Base-by-base conservation (phyloP, 2,113 vertebrate species). In the Tachysurus vachellii region DNA sequence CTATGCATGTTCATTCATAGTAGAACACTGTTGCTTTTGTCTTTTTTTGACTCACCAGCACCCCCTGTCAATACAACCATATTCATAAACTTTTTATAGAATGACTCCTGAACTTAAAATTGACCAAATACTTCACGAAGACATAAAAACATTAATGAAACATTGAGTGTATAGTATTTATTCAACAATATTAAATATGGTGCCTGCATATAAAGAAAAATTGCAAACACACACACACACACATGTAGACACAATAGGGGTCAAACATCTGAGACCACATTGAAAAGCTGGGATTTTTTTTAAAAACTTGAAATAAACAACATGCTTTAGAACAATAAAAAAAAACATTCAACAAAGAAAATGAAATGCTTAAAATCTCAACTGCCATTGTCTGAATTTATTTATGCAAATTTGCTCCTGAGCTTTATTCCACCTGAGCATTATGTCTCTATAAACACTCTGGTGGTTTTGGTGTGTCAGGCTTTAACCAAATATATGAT, bases 61-160 rank as follows among this genome's bases (percentile, higher is more conserved):
- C 85, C 85, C 50, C 62, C 77, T 70, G 36, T 85, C 85, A 16
- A 80, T 61, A 70, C 61, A 70, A 70, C 6, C 17, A 50, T 9
- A 50, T 44, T 50, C 71, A 76, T 19, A 66, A 28, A 47, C 36
- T 47, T 59, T 10, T 2, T 19, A 21, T 26, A 12, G 47, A 17
- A 47, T n/a, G 54, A 64, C 47, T 5, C 47, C 4, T 61, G 17
- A 71, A 19, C 13, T 26, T 28, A 17, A 80, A 61, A 59, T 23
- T 17, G 2, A 42, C 28, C n/a, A 54, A 56, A 31, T 10, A 28
- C 57, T 57, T 57, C 54, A 84, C 83, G 28, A 76, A 85, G 36
- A 36, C 36, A 36, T 36, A 36, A 62, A 6, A 12, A 85, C 26
- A 44, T 8, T 19, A 23, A 75, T 17, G 4, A 61, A 53, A 53